A percentile compares a stretch with the other conserved stretches of the same genome.
Evolutionary conservation across 2,888 invertebrate genomes (phyloP).

Genomic region (Fragum fragum): DNA sequence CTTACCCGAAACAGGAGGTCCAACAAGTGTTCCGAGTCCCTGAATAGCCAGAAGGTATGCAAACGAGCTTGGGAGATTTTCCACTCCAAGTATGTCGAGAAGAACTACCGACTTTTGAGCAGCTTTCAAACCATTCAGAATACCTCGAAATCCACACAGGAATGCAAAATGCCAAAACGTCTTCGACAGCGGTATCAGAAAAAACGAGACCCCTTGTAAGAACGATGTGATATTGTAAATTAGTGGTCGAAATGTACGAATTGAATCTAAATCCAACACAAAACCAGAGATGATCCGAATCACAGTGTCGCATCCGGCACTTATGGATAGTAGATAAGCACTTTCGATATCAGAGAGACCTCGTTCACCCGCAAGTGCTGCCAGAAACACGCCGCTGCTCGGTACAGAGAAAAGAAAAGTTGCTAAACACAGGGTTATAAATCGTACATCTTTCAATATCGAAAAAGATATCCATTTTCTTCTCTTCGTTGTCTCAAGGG

Average conservation of each 20-base stretch:
- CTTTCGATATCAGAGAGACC: constrained; percentile 69
- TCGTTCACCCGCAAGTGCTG: constrained; percentile 73
- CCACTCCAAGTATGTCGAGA: constrained; percentile 59
- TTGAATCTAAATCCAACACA: constrained; percentile 68
- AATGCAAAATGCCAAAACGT: constrained; percentile 50
- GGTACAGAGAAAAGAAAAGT: constrained; percentile 64
- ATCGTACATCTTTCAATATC: constrained; percentile 69
- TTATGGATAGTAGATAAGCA: constrained; percentile 72
- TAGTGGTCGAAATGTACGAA: constrained; percentile 69
- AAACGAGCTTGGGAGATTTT: constrained; percentile 57
- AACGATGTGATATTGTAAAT: constrained; percentile 74
- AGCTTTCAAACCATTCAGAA: constrained; percentile 37
- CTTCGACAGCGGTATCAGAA: constrained; percentile 64
- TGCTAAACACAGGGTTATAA: constrained; percentile 64
- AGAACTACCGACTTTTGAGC: constrained; percentile 56
- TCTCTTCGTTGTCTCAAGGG: background rate
- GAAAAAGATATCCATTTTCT: constrained; percentile 53
- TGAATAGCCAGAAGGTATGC: constrained; percentile 42
- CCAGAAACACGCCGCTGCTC: constrained; percentile 73
- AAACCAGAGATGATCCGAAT: constrained; percentile 72
- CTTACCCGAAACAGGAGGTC: constrained; percentile 58
- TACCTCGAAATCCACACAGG: constrained; percentile 55
- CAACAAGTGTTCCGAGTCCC: constrained; percentile 49
- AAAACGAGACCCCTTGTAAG: constrained; percentile 62
- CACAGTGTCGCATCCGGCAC: constrained; percentile 72